These are phyloP conservation scores for Gymnocypris eckloni DNA, from an alignment of 2,797 vertebrate species.

Conservation along the genomic window DNA sequence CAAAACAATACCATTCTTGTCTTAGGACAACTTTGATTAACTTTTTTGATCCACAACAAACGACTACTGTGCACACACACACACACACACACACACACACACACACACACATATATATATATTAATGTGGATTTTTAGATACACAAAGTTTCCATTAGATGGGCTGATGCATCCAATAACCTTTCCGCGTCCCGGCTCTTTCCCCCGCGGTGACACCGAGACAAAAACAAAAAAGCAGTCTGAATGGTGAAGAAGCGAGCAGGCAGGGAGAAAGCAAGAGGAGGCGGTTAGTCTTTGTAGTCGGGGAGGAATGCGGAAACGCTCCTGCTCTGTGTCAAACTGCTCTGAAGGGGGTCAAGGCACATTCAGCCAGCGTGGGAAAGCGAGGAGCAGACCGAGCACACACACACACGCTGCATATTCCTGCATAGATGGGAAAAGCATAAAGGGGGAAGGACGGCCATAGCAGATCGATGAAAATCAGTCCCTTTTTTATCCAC, in stretches of 20 bases:
- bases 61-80: too few species aligned
- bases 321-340: conserved; percentile 97
- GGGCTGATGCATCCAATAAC: conserved; percentile 65
- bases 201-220: conserved; percentile 78
- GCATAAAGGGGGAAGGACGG: conserved; percentile 65
- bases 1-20: too few species aligned
- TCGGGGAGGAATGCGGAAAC: conserved; percentile 98
- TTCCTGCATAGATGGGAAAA: conserved; percentile 69
- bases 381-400: conserved; percentile 83
- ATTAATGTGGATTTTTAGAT: not conserved
- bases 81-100: too few species aligned
- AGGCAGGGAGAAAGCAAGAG: conserved; percentile 89
- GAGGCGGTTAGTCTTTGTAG: conserved; percentile 97
- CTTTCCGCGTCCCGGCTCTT: conserved; percentile 52
- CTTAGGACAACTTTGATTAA: too few species aligned
- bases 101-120: too few species aligned
- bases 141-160: conserved; percentile 25
- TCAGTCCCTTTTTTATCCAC: conserved; percentile 71
- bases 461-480: conserved; percentile 71
- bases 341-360: conserved; percentile 98
- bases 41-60: too few species aligned
- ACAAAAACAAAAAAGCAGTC: conserved; percentile 81
- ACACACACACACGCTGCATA: conserved; percentile 67
- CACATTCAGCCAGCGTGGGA: conserved; percentile 99
- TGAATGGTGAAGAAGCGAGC: conserved; percentile 88